Percentiles rank a stretch among this genome's conserved stretches.
These are phyloP conservation scores for Arvicanthis niloticus DNA, from an alignment of 2,113 vertebrate species.

Conservation along the genomic window DNA sequence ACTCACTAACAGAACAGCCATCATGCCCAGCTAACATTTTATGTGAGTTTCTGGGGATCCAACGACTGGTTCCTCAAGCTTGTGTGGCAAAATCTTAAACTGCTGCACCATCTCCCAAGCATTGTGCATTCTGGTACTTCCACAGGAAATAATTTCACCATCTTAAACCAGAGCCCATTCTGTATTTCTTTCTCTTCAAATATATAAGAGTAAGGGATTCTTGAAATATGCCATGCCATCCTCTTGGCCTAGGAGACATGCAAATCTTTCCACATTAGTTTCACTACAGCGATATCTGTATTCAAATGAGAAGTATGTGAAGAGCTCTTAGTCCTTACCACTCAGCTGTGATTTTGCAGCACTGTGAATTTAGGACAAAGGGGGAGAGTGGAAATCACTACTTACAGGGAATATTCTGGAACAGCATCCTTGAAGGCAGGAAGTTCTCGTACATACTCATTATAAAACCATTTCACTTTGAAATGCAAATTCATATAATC, in stretches of 20 bases:
- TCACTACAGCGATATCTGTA: not conserved
- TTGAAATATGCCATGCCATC: constrained; percentile 47
- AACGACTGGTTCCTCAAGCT: not conserved
- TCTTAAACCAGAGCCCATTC: not conserved
- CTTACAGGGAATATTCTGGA: constrained; percentile 98
- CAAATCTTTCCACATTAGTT: not conserved
- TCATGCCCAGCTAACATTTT: not conserved
- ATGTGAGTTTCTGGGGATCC: not conserved
- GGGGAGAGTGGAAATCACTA: constrained; percentile 58
- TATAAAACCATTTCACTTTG: constrained; percentile 99
- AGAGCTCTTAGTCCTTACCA: not conserved
- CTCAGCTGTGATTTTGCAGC: constrained; percentile 50
- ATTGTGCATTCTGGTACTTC: not conserved
- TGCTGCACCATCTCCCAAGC: not conserved
- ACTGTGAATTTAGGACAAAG: constrained; percentile 50
- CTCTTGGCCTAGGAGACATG: not conserved
- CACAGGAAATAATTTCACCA: not conserved
- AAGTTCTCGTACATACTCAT: constrained; percentile 96
- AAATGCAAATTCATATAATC: constrained; percentile 99
- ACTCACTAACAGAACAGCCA: not conserved
- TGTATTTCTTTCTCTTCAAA: constrained; percentile 14
- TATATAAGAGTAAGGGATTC: not conserved
- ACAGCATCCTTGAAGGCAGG: constrained; percentile 94
- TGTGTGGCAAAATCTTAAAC: not conserved
- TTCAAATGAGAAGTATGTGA: not conserved